Base-by-base conservation (phyloP, 1,140 invertebrate genomes). In the Steinernema khuongi region DNA sequence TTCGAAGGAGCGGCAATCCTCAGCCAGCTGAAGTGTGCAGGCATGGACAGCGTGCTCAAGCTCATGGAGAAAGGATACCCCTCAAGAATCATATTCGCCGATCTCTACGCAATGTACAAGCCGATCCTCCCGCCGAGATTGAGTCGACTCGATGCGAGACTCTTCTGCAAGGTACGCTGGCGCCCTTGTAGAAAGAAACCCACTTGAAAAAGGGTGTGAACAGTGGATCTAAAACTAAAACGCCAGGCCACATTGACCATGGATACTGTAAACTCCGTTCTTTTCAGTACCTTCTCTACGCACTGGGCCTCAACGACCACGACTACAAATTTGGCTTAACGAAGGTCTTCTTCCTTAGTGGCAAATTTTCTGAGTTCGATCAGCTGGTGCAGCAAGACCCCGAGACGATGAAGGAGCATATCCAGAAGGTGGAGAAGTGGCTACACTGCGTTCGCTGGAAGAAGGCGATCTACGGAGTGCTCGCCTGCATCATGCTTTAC, bases 341-440 rank as follows among this genome's bases (percentile, higher is more conserved):
- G 0, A 92, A 94, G 84, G 93, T 98, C 7, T 98, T 98, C 87
- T 98, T 98, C 89, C 89, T 94, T 26, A 94, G 95, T 0, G 96
- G 95, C 43, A 97, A 97, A 86, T 97, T 97, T 88, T 92, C 93
- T 0, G 94, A 98, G 87, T 98, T 99, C 88, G 95, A 98, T 87
- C 91, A 93, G 77, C 92, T 98, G 70, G 94, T 97, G 92, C 91
- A 91, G 80, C 94, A 93, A 0, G 95, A 97, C 87, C 93, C 94
- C 0, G 93, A 95, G 77, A 94, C 93, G 86, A 86, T 97, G 75
- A 89, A 90, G 69, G 88, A 89, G 28, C 90, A 97, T 72, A 91
- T 98, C 4, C 89, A 89, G 19, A 91, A 91, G 80, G 94, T 97
- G 1, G 90, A 92, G 82, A 91, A 91, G 78, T 97, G 94, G 94